Evolutionary conservation across 1,140 invertebrate genomes (phyloP).

Genomic region (Trichoplusia ni): DNA sequence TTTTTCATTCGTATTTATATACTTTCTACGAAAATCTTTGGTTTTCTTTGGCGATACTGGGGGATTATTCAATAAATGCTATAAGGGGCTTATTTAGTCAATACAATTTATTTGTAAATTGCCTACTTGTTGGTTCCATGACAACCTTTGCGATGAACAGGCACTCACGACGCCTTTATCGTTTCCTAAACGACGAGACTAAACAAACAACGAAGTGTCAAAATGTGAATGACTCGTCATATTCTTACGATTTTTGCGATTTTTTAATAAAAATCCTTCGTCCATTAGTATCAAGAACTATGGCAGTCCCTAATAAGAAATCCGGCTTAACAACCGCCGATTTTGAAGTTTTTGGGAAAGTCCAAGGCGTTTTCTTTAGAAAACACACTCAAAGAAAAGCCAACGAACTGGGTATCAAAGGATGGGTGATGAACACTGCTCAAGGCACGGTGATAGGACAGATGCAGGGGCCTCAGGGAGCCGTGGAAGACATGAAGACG

Average conservation of each 20-base stretch:
- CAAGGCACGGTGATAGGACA: conserved; percentile 84
- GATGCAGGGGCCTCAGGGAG: conserved; percentile 82
- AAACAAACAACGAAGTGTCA: conserved; percentile 39
- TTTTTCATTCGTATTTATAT: neutral
- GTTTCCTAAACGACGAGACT: conserved; percentile 49
- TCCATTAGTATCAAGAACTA: conserved; percentile 24
- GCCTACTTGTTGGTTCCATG: conserved; percentile 24
- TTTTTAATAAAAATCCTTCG: conserved; percentile 11
- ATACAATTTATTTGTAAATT: neutral
- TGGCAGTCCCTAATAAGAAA: conserved; percentile 51
- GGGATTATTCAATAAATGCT: neutral
- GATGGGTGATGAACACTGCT: conserved; percentile 86
- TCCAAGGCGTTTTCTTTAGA: conserved; percentile 83
- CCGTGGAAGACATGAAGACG: conserved; percentile 83
- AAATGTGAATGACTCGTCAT: conserved; percentile 23
- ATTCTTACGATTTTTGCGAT: neutral
- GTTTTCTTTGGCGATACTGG: too few relatives aligned
- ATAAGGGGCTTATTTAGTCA: too few relatives aligned
- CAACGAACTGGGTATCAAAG: conserved; percentile 81
- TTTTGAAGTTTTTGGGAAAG: conserved; percentile 83
- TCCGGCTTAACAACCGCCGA: conserved; percentile 55
- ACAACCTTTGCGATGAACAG: conserved; percentile 25
- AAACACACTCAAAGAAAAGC: conserved; percentile 84
- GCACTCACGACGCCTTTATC: neutral
- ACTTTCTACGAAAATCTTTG: neutral